These are phyloP conservation scores for Stenichneumon culpator DNA, from an alignment of 2,888 invertebrate genomes.

Conservation along the genomic window DNA sequence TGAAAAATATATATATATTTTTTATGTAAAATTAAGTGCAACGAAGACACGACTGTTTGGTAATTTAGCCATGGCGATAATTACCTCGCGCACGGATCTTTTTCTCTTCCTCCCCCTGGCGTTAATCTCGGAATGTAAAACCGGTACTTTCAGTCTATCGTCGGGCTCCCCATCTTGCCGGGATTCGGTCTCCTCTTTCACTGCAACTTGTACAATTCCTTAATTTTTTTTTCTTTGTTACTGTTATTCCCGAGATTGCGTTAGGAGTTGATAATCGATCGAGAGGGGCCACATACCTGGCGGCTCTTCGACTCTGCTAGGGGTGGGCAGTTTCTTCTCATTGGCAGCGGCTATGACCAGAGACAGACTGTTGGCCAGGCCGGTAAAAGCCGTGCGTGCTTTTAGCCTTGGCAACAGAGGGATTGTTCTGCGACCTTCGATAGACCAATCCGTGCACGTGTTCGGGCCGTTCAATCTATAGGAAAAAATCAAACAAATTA, in stretches of 20 bases:
- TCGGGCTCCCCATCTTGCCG: conserved; percentile 68
- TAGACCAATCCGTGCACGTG: conserved; percentile 91
- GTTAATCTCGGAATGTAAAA: conserved; percentile 62
- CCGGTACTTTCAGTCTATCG: conserved; percentile 64
- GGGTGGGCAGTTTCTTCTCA: conserved; percentile 86
- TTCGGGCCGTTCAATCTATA: conserved; percentile 86
- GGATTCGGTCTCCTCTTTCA: conserved; percentile 71
- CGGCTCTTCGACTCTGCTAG: conserved; percentile 67
- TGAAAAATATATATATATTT: conserved; percentile 30
- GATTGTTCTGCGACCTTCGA: conserved; percentile 94
- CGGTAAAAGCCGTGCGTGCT: conserved; percentile 94
- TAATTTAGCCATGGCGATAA: not conserved
- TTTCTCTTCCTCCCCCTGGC: conserved; percentile 70
- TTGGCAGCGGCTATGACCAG: conserved; percentile 89
- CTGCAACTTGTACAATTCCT: conserved; percentile 32
- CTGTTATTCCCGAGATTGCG: too few relatives aligned
- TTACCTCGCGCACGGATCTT: conserved; percentile 64
- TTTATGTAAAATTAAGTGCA: not conserved
- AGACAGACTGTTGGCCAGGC: conserved; percentile 93
- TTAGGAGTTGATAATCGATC: not conserved
- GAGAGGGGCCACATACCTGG: conserved; percentile 32
- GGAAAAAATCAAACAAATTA: conserved; percentile 81
- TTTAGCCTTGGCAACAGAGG: conserved; percentile 94
- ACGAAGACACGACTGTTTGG: not conserved
- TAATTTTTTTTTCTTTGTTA: not conserved